Percentiles rank a stretch among this genome's conserved stretches.
phyloP scores from a whole-genome alignment of 2,888 invertebrate species.

The Acanthosepion pharaonis region DNA sequence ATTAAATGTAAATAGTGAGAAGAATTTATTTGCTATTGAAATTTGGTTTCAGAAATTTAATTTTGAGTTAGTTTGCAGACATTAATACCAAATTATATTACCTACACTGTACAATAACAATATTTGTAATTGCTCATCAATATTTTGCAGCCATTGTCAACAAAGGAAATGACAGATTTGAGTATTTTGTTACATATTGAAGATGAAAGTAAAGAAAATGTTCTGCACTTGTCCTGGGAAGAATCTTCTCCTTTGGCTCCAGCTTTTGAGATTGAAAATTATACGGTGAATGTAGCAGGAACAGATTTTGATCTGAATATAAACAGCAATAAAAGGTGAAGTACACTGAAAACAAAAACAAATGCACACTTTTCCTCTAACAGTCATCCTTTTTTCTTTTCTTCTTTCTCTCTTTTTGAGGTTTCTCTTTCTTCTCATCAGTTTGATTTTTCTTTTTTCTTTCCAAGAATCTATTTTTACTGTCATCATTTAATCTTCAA shows the following conservation, averaged over 20 bases:
- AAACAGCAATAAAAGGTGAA: slow-evolving; percentile 72
- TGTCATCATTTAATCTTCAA: too few relatives aligned
- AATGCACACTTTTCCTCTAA: not conserved
- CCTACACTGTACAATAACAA: not conserved
- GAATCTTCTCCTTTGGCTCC: slow-evolving; percentile 62
- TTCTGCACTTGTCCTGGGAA: slow-evolving; percentile 69
- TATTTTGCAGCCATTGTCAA: slow-evolving; percentile 67
- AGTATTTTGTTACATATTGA: slow-evolving; percentile 53
- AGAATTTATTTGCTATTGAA: too few relatives aligned
- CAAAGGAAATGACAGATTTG: slow-evolving; percentile 67
- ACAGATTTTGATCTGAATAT: slow-evolving; percentile 65
- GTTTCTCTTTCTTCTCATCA: not conserved
- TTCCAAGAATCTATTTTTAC: not conserved
- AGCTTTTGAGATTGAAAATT: slow-evolving; percentile 66
- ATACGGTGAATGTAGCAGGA: slow-evolving; percentile 72
- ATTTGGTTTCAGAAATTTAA: too few relatives aligned
- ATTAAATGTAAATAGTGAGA: too few relatives aligned
- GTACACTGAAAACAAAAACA: not conserved
- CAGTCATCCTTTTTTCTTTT: not conserved
- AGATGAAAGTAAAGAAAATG: slow-evolving; percentile 50
- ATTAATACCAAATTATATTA: not conserved
- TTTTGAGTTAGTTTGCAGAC: not conserved
- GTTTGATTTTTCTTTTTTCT: not conserved
- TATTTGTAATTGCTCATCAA: not conserved
- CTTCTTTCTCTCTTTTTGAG: not conserved